A percentile compares a stretch with the other conserved stretches of the same genome.
phyloP scores from a whole-genome alignment of 2,113 vertebrate genomes.

The Ameiurus melas region DNA sequence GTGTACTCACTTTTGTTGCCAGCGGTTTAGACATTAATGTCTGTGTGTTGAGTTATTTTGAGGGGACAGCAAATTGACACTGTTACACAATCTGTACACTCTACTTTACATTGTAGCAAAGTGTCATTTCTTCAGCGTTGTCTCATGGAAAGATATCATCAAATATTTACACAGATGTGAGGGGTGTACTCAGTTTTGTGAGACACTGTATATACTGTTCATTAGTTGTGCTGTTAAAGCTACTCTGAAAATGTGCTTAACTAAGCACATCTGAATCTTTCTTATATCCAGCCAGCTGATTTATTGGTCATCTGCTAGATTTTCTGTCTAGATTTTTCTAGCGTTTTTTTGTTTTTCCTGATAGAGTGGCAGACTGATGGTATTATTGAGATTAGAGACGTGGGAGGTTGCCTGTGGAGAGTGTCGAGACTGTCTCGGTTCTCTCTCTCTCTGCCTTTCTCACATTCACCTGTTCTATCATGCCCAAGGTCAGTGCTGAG shows the following conservation, averaged over 20 bases:
- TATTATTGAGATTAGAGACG: constrained; percentile 60
- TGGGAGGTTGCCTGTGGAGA: constrained; percentile 40
- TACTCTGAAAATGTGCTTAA: background rate
- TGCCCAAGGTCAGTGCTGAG: constrained; percentile 32
- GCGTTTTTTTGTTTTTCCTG: constrained; percentile 32
- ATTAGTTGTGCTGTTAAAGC: background rate
- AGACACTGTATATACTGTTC: background rate
- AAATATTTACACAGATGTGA: too few species aligned
- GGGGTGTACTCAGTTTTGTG: too few species aligned
- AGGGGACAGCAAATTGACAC: too few species aligned
- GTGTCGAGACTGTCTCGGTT: background rate
- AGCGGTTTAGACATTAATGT: too few species aligned
- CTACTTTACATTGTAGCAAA: too few species aligned
- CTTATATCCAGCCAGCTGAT: background rate
- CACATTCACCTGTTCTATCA: background rate
- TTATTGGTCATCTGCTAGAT: background rate
- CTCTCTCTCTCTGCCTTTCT: constrained; percentile 14
- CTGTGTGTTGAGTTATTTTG: too few species aligned
- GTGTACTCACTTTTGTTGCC: too few species aligned
- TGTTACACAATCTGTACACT: too few species aligned
- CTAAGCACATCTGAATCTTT: background rate
- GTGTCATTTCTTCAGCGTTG: too few species aligned
- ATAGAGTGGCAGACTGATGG: constrained; percentile 40
- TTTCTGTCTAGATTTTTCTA: constrained; percentile 27
- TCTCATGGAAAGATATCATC: too few species aligned